phyloP scores from a whole-genome alignment of 2,113 vertebrate genomes.

The Leptobrachium ailaonicum region DNA sequence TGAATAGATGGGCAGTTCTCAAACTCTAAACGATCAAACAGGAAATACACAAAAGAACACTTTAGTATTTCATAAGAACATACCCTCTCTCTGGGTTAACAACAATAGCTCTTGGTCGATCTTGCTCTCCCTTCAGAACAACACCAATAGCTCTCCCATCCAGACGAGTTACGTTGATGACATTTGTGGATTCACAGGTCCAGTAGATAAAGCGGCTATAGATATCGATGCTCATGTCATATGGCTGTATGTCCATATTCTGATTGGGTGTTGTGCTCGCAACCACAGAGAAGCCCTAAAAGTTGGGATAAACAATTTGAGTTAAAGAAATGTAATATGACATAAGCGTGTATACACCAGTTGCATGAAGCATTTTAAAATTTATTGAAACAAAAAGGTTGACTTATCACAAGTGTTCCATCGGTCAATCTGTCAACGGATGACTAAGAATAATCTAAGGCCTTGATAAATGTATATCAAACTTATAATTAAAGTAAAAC shows the following conservation, averaged over 20 bases:
- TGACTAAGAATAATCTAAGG: too few relatives aligned
- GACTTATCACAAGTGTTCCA: too few relatives aligned
- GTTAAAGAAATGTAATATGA: too few relatives aligned
- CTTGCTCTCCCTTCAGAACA: conserved; percentile 87
- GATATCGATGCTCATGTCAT: conserved; percentile 95
- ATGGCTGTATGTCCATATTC: conserved; percentile 86
- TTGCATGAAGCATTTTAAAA: too few relatives aligned
- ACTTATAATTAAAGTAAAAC: too few relatives aligned
- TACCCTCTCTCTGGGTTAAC: conserved; percentile 97
- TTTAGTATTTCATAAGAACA: conserved; percentile 31
- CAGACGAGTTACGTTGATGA: conserved; percentile 88
- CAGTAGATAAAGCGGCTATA: conserved; percentile 98
- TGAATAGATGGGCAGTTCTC: too few relatives aligned
- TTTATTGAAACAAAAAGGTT: too few relatives aligned
- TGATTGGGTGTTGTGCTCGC: conserved; percentile 76
- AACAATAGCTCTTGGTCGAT: conserved; percentile 89
- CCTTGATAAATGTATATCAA: too few relatives aligned
- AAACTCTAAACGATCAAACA: too few relatives aligned
- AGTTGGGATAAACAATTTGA: neutral
- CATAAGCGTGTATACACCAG: too few relatives aligned
- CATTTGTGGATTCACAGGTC: conserved; percentile 96
- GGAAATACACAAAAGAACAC: too few relatives aligned
- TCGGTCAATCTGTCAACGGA: too few relatives aligned
- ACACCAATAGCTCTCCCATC: conserved; percentile 89
- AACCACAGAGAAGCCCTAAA: conserved; percentile 88